Conservation (phyloP, 2,113 vertebrate genomes). For the Hemiscyllium ocellatum region DNA sequence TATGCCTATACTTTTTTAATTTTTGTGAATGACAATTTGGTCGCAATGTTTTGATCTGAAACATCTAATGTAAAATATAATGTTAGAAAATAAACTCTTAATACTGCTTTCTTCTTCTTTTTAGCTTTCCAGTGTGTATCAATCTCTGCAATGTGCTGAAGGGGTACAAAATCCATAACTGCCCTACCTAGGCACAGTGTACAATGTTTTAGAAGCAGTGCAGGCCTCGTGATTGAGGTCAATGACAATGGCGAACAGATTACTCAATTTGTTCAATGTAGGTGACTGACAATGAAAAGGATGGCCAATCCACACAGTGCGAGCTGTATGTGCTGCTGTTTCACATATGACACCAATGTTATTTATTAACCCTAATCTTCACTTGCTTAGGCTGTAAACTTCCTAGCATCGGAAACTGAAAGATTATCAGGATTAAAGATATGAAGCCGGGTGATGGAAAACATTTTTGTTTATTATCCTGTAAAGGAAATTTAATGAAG, state of each 20-base stretch:
- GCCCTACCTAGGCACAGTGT: background rate
- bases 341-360: background rate
- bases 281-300: background rate
- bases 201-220: background rate
- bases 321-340: background rate
- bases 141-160: background rate
- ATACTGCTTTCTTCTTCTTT: background rate
- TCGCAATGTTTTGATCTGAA: background rate
- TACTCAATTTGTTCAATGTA: background rate
- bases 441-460: slow-evolving; percentile 6
- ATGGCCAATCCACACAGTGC: background rate
- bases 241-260: background rate
- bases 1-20: background rate
- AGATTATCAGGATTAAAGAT: slow-evolving; percentile 19
- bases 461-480: background rate
- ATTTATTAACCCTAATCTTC: background rate
- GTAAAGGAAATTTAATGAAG: background rate
- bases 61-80: background rate
- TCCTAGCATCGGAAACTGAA: background rate
- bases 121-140: background rate
- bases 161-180: background rate
- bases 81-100: background rate
- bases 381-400: background rate
- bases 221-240: background rate
- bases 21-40: background rate